Evolutionary conservation across 2,113 vertebrate genomes (phyloP).

Genomic region (Philantomba maxwellii): DNA sequence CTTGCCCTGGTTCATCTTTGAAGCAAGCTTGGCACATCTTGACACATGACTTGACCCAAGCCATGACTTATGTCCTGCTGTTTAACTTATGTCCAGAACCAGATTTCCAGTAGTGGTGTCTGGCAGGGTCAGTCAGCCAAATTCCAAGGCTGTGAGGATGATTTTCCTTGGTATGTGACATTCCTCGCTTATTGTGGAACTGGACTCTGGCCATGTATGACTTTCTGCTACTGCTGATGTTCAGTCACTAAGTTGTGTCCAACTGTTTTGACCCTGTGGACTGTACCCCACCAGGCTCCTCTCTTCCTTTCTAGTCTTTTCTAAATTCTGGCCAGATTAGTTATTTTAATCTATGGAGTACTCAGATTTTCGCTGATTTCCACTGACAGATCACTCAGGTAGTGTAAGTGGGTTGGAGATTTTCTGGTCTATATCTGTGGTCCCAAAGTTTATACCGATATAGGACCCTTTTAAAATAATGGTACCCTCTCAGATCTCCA

Average conservation of each 20-base stretch:
- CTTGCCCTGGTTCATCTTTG: background rate
- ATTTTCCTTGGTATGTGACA: constrained; percentile 12
- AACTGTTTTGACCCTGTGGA: background rate
- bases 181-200: background rate
- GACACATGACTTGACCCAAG: background rate
- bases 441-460: background rate
- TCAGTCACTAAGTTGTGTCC: background rate
- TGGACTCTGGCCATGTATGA: background rate
- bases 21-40: background rate
- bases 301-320: background rate
- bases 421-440: background rate
- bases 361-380: background rate
- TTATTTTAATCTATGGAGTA: background rate
- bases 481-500: background rate
- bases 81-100: background rate
- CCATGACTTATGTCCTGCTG: background rate
- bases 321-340: background rate
- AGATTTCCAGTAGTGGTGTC: background rate
- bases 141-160: background rate
- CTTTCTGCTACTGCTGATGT: background rate
- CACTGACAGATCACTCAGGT: background rate
- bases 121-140: background rate
- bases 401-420: background rate
- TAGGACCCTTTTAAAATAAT: background rate
- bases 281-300: background rate